phyloP scores from a whole-genome alignment of 2,113 vertebrate species.

The Scomber japonicus region DNA sequence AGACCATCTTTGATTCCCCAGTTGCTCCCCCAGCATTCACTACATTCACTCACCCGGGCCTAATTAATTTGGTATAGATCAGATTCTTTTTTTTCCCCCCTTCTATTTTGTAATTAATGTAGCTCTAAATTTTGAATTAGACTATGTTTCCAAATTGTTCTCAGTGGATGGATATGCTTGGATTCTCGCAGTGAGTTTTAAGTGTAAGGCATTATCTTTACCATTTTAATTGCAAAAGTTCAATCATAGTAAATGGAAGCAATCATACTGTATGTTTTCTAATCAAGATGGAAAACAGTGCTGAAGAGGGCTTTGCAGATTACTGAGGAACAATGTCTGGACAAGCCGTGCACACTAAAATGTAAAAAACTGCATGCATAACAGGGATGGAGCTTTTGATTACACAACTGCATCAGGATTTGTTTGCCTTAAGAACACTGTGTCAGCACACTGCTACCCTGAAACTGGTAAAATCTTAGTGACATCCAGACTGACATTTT shows the following conservation, averaged over 20 bases:
- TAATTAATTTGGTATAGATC: slow-evolving; percentile 76
- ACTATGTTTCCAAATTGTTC: slow-evolving; percentile 31
- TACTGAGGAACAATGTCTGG: slow-evolving; percentile 1
- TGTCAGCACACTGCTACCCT: slow-evolving; percentile 36
- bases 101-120: slow-evolving; percentile 64
- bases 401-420: slow-evolving; percentile 22
- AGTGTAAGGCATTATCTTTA: slow-evolving; percentile 47
- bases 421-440: slow-evolving; percentile 12
- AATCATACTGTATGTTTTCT: slow-evolving; percentile 43
- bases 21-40: slow-evolving; percentile 56
- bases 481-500: slow-evolving; percentile 61
- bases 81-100: slow-evolving; percentile 39
- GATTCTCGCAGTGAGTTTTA: slow-evolving; percentile 39
- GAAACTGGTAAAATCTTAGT: slow-evolving; percentile 46
- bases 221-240: slow-evolving; percentile 52
- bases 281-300: slow-evolving; percentile 31
- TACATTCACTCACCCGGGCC: slow-evolving; percentile 43
- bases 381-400: neutral
- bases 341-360: slow-evolving; percentile 9
- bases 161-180: slow-evolving; percentile 9
- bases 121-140: slow-evolving; percentile 63
- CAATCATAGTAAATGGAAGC: slow-evolving; percentile 16
- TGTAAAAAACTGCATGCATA: slow-evolving; percentile 16
- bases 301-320: slow-evolving; percentile 11
- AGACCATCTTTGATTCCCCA: slow-evolving; percentile 72